Evolutionary conservation across 2,113 vertebrate species (phyloP).

Genomic region (Tricholaema leucomelas): DNA sequence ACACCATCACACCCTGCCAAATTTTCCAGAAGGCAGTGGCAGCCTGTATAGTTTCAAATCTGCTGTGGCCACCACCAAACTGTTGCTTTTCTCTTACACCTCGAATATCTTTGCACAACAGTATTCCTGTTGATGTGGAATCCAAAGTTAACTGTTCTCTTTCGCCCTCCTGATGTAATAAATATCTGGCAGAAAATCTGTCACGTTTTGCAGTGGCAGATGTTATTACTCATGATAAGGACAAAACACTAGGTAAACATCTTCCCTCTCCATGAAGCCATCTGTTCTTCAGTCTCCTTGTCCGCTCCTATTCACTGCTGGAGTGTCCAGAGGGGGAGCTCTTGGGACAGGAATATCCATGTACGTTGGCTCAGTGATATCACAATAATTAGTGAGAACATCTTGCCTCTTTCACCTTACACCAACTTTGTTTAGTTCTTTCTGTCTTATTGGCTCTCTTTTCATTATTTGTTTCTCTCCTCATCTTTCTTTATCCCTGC

Average conservation of each 20-base stretch:
- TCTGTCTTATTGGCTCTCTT: background rate
- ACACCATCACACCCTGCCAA: background rate
- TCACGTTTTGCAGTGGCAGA: background rate
- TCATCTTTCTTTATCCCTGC: background rate
- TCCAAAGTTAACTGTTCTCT: background rate
- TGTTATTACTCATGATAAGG: background rate
- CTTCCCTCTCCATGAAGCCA: background rate
- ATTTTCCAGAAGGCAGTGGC: background rate
- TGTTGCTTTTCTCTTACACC: background rate
- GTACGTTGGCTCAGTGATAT: background rate
- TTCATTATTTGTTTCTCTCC: background rate
- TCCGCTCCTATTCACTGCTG: background rate
- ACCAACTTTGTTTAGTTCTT: background rate
- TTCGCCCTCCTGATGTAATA: background rate
- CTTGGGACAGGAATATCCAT: background rate
- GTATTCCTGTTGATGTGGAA: background rate
- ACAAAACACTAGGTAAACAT: background rate
- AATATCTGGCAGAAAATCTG: background rate
- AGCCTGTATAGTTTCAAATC: background rate
- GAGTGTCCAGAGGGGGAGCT: background rate
- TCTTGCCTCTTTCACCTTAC: background rate
- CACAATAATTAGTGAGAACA: background rate
- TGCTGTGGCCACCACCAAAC: background rate
- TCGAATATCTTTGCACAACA: background rate
- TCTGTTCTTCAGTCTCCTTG: background rate